These are phyloP conservation scores for Stratiolaelaps scimitus DNA, from an alignment of 1,140 invertebrate genomes.

Conservation along the genomic window DNA sequence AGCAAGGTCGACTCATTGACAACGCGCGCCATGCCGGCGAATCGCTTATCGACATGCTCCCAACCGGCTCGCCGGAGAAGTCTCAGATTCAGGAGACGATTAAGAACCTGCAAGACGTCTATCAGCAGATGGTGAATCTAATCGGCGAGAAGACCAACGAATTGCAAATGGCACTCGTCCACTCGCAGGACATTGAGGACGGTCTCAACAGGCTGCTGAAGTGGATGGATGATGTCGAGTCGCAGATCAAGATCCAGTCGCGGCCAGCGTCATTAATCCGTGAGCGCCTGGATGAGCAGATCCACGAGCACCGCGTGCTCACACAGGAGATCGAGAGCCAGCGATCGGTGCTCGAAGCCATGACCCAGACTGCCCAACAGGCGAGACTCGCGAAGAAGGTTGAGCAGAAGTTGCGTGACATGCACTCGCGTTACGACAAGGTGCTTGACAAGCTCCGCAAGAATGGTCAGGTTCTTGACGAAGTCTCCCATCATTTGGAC, in stretches of 20 bases:
- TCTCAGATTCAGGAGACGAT: slow-evolving; percentile 64
- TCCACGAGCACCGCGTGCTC: slow-evolving; percentile 62
- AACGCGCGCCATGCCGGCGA: slow-evolving; percentile 58
- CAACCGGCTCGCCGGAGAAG: slow-evolving; percentile 58
- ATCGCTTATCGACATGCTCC: slow-evolving; percentile 57
- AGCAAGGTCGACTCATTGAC: slow-evolving; percentile 69
- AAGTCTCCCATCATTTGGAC: slow-evolving; percentile 54
- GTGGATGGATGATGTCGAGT: slow-evolving; percentile 73
- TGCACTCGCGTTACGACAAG: slow-evolving; percentile 68
- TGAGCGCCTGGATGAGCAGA: slow-evolving; percentile 76
- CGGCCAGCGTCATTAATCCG: slow-evolving; percentile 72
- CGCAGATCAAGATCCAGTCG: slow-evolving; percentile 54
- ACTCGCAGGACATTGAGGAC: slow-evolving; percentile 86
- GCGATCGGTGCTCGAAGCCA: slow-evolving; percentile 64
- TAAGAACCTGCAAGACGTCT: slow-evolving; percentile 59
- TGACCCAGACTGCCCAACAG: slow-evolving; percentile 62
- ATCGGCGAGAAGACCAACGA: slow-evolving; percentile 64
- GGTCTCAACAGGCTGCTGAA: slow-evolving; percentile 66
- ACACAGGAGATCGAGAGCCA: slow-evolving; percentile 71
- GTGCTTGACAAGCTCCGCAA: slow-evolving; percentile 62
- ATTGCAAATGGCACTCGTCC: slow-evolving; percentile 71
- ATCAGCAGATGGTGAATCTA: slow-evolving; percentile 56
- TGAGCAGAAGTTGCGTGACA: slow-evolving; percentile 69
- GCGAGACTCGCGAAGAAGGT: slow-evolving; percentile 73
- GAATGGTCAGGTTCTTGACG: slow-evolving; percentile 64